Evolutionary conservation across 2,113 vertebrate genomes (phyloP).

Genomic region (Lycaon pictus): DNA sequence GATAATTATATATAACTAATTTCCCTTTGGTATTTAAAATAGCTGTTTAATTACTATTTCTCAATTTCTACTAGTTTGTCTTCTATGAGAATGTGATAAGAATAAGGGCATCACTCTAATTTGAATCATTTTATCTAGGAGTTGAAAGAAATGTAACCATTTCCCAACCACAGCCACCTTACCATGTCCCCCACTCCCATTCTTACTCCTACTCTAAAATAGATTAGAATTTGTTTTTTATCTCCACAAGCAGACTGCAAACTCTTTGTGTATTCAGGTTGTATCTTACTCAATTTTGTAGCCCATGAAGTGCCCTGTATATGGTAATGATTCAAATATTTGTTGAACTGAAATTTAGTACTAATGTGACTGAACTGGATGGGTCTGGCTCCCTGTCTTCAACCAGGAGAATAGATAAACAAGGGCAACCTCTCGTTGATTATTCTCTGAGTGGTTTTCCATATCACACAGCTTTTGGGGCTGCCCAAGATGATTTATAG

Average conservation of each 20-base stretch:
- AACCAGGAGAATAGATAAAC: background rate
- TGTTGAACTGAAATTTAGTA: conserved; percentile 35
- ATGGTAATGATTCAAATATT: conserved; percentile 42
- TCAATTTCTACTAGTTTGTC: conserved; percentile 41
- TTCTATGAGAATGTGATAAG: background rate
- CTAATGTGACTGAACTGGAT: conserved; percentile 29
- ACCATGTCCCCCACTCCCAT: background rate
- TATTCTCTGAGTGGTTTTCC: conserved; percentile 1
- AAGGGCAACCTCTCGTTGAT: background rate
- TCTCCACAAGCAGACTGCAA: background rate
- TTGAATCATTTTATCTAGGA: background rate
- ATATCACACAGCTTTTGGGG: background rate
- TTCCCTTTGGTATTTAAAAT: conserved; percentile 51
- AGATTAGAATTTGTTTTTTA: conserved; percentile 44
- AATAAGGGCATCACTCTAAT: background rate
- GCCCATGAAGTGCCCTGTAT: background rate
- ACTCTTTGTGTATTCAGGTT: background rate
- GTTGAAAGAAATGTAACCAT: background rate
- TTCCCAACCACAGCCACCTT: background rate
- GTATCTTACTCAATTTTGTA: background rate
- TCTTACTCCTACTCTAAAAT: background rate
- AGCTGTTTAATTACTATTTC: conserved; percentile 18
- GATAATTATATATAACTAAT: conserved; percentile 41
- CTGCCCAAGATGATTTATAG: background rate
- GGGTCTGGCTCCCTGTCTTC: background rate